Evolutionary conservation across 2,888 invertebrate genomes (phyloP).

Genomic region (Oxystoma pomonae): DNA sequence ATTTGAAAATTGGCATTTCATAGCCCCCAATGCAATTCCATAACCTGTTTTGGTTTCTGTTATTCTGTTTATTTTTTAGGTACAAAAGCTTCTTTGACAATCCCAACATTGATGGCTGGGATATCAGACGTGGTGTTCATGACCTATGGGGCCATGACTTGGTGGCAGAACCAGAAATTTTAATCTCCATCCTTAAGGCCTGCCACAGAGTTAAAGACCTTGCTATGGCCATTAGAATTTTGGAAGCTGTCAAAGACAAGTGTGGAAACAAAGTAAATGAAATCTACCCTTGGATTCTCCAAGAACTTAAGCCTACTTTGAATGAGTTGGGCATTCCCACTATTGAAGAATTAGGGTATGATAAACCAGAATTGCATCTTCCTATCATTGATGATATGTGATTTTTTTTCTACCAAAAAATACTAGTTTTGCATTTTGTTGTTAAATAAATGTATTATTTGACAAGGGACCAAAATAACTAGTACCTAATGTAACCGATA

Average conservation of each 20-base stretch:
- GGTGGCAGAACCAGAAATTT: slow-evolving; percentile 87
- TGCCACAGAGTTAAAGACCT: slow-evolving; percentile 93
- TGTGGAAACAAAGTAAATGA: slow-evolving; percentile 70
- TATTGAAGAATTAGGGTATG: slow-evolving; percentile 93
- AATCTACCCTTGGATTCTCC: slow-evolving; percentile 83
- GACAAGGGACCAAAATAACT: too few relatives aligned
- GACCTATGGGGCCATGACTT: slow-evolving; percentile 85
- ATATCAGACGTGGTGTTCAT: slow-evolving; percentile 86
- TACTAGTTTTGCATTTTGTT: too few relatives aligned
- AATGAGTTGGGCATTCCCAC: slow-evolving; percentile 91
- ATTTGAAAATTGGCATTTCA: too few relatives aligned
- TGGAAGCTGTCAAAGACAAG: slow-evolving; percentile 89
- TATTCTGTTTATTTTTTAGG: slow-evolving; percentile 16
- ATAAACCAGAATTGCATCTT: slow-evolving; percentile 91
- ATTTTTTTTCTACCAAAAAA: too few relatives aligned
- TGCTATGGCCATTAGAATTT: slow-evolving; percentile 84
- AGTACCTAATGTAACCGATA: too few relatives aligned
- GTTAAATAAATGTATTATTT: too few relatives aligned
- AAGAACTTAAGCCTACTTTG: slow-evolving; percentile 88
- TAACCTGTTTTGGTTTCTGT: background rate
- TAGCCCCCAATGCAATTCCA: too few relatives aligned
- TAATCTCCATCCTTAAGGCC: slow-evolving; percentile 81
- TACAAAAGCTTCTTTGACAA: slow-evolving; percentile 83
- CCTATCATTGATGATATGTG: slow-evolving; percentile 64
- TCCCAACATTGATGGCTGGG: slow-evolving; percentile 90